phyloP scores from a whole-genome alignment of 1,140 invertebrate species.

The Zeugodacus cucurbitae region DNA sequence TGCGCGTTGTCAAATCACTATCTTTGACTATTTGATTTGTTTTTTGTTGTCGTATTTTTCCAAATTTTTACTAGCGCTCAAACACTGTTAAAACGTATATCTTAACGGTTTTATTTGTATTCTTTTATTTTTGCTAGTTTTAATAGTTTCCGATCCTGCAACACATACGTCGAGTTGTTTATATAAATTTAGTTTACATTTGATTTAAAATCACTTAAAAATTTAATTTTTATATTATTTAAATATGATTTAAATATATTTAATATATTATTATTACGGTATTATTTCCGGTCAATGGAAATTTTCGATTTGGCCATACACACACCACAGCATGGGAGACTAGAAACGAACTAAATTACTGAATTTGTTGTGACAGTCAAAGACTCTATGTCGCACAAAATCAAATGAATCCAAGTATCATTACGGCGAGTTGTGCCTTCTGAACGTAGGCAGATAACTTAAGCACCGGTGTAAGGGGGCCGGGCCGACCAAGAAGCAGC shows the following conservation, averaged over 20 bases:
- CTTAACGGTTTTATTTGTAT: neutral
- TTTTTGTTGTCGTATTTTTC: neutral
- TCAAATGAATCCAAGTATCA: neutral
- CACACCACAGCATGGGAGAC: conserved; percentile 58
- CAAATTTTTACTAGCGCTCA: neutral
- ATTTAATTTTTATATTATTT: neutral
- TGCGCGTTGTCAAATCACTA: neutral
- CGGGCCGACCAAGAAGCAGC: neutral
- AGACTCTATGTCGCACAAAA: neutral
- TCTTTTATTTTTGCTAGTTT: neutral
- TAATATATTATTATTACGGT: neutral
- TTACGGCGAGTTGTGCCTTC: neutral
- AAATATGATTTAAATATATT: neutral
- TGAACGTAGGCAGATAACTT: neutral
- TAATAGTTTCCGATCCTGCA: neutral
- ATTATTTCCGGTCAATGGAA: neutral
- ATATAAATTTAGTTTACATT: neutral
- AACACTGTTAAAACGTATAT: neutral
- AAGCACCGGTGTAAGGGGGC: neutral
- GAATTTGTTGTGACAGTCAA: conserved; percentile 18
- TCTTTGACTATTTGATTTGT: neutral
- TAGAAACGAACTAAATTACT: conserved; percentile 59
- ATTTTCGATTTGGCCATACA: neutral
- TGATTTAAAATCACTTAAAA: neutral
- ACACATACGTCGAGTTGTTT: neutral